Base-by-base conservation (phyloP, 64 coral and sea anemone species). In the Montipora foliosa region DNA sequence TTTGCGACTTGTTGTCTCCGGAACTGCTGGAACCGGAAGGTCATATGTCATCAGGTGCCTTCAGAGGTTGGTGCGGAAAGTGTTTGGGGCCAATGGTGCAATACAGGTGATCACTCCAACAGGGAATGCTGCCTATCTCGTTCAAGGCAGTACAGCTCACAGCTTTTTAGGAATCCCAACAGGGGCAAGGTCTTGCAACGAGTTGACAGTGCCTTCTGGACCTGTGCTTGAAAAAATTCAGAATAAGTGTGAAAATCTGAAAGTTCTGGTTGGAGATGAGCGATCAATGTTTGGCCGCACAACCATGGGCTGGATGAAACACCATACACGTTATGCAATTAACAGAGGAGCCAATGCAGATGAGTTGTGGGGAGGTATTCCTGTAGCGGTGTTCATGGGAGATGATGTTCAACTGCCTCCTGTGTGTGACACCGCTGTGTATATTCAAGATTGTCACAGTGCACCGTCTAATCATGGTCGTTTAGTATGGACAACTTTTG, bases 141-240 rank as follows among this genome's bases (percentile, higher is more conserved):
- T 87, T 44, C 62, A 87, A 60, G 86, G 86, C n/a, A 74, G 73
- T 50, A 88, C 86, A 9, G 86, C 70, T 88, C 86, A 88, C 62
- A 88, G 86, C 86, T 88, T 88, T 88, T 58, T 88, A 52, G 49
- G 45, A 51, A n/a, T 88, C 14, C 86, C 70, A 58, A 88, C 86
- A 47, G 86, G 67, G 9, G 86, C 44, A 60, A 49, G 69, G 74
- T 74, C 67, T 7, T 88, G 86, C 67, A 88, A 75, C 59, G 88
- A 90, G 47, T 69, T 90, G 51, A 79, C 49, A 4, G 69, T 77
- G 15, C 75, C 88, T 78, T 77, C 88, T 0, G 87, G 87, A 13
- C 46, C 70, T 89, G 87, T 89, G 51, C 55, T 90, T 13, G 59
- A 67, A 13, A 90, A 50, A 19, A 78, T 79, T 59, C 75, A 90